Evolutionary conservation across 2,113 vertebrate species (phyloP), one percentile per base, ranked within the genome.

Genomic region (Dasyornis broadbenti): DNA sequence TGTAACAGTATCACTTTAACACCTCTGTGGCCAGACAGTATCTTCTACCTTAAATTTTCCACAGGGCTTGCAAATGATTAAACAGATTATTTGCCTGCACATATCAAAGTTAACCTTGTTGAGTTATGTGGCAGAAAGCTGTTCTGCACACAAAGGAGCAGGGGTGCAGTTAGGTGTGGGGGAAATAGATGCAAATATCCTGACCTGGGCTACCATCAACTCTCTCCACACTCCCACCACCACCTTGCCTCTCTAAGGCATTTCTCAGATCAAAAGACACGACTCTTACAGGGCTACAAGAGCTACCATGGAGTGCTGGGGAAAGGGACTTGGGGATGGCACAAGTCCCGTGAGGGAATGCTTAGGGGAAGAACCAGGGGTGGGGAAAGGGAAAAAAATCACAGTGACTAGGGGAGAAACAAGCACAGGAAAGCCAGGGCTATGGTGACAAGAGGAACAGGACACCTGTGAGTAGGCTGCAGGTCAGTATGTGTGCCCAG

Each of bases 151-250:
- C 22, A 57, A 53, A 57, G 5, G 6, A 61, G 40, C 5, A 61
- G 24, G 11, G 2, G 2, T 22, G 44, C 6, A 5, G 10, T n/a
- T 44, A 7, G 0, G 1, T 40, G 4, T 28, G 5, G 7, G 13
- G 23, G 18, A 73, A 82, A 69, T 5, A 10, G 15, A 31, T 0
- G 0, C 3, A 23, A 89, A 61, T 7, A 82, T 2, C 15, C 30
- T 54, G 27, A 26, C 13, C 5, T 11, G 4, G 20, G 30, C 11
- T 31, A 26, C 12, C 21, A 64, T 3, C 1, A 0, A 13, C 21
- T 71, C 16, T 33, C 16, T 17, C 23, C 50, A 35, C 2, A 3
- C 11, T 31, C 33, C 39, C 18, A 20, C 3, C 33, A 37, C 13
- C 26, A 66, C 7, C 0, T 0, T 3, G 9, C 26, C 30, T 68